A percentile compares a stretch with the other conserved stretches of the same genome.
Evolutionary conservation across 2,797 vertebrate species (phyloP).

Genomic region (Percopsis omiscomaycus): DNA sequence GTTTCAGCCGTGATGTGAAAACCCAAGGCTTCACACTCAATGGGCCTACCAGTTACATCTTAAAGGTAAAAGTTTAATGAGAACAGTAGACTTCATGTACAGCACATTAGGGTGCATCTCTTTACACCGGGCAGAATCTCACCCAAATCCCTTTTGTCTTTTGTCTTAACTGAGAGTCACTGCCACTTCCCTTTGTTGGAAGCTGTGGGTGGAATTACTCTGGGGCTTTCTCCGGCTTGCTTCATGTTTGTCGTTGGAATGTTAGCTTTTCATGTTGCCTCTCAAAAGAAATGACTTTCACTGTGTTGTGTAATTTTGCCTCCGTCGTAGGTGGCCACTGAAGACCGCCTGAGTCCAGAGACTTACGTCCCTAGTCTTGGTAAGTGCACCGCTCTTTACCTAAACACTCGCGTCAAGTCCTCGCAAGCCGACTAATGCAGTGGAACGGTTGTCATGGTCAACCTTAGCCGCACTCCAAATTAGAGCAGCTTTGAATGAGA

Average conservation of each 20-base stretch:
- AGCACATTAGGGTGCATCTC: conserved; percentile 4
- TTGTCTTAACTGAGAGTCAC: conserved; percentile 31
- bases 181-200: conserved; percentile 49
- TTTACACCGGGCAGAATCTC: conserved; percentile 26
- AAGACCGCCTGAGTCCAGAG: conserved; percentile 73
- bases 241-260: conserved; percentile 15
- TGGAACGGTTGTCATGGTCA: conserved; percentile 32
- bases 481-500: conserved; percentile 65
- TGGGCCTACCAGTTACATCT: conserved; percentile 1
- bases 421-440: conserved; percentile 12
- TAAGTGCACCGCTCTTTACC: conserved; percentile 54
- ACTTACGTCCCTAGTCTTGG: conserved; percentile 72
- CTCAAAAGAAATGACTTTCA: conserved; percentile 23
- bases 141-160: conserved; percentile 11
- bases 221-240: conserved; percentile 30
- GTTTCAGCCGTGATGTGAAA: conserved; percentile 7
- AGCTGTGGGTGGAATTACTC: conserved; percentile 57
- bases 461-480: conserved; percentile 40
- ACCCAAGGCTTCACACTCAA: conserved; percentile 1
- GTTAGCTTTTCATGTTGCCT: conserved; percentile 24
- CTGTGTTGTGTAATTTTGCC: conserved; percentile 15
- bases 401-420: conserved; percentile 7
- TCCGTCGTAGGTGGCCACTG: conserved; percentile 55
- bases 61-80: conserved; percentile 15
- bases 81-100: conserved; percentile 9